Evolutionary conservation across 2,113 vertebrate genomes (phyloP), one percentile per base, ranked within the genome.

Genomic region (Cephalopholis sonnerati): DNA sequence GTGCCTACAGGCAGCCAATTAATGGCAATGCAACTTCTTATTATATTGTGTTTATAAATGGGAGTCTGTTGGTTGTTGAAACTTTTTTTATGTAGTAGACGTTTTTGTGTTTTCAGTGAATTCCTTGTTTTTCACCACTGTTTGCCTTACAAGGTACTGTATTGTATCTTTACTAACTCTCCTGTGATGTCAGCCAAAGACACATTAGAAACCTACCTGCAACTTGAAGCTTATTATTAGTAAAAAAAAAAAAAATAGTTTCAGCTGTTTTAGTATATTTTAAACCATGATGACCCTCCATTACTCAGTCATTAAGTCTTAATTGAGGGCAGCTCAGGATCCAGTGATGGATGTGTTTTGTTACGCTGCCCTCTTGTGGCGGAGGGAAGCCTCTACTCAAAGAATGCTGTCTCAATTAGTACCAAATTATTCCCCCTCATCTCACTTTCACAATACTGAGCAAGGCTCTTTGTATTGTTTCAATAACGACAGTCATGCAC

Each of bases 161-260:
- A 64, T 65, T 81, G 82, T 85, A 90, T 85, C 88, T 92, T 92
- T 89, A 91, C 81, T 90, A 90, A 93, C 86, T 53, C 81, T 83
- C 75, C 87, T 91, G 84, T 88, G 74, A 93, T 89, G 82, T 92
- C 93, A 94, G 88, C 94, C 95, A 95, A 95, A 95, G 93, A 95
- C 93, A 91, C 90, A 86, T 82, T 44, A 91, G 85, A 83, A 69
- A 86, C 66, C 86, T 89, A 71, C 83, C 84, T 75, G 84, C 84
- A 86, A 90, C 90, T 92, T 93, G 87, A 89, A 89, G 44, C 25
- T 74, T 67, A 73, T 63, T 71, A 39, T n/a, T 25, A 62, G 27
- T 58, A 20, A 20, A 24, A 50, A 72, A 44, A 44, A 41, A 25
- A 24, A 50, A 74, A 55, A 61, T 63, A 59, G 24, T 16, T 17